phyloP scores from a whole-genome alignment of 2,113 vertebrate genomes.

The Caloenas nicobarica region DNA sequence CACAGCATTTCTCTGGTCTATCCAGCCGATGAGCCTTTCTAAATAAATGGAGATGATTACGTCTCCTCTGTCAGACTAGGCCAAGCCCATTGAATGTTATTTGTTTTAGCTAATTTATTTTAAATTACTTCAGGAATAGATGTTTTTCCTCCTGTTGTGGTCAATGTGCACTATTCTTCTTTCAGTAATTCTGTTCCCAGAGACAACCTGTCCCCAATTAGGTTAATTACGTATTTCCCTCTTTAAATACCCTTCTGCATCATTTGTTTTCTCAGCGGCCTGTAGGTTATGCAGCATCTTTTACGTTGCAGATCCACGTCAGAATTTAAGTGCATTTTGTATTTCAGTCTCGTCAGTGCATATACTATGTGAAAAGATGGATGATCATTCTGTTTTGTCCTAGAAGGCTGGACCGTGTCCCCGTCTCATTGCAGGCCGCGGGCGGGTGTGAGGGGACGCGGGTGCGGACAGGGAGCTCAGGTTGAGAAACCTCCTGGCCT shows the following conservation, averaged over 20 bases:
- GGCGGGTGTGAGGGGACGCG: too few species aligned
- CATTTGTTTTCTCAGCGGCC: neutral
- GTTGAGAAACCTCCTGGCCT: neutral
- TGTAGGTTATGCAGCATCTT: fast-evolving
- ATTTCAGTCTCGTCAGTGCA: neutral
- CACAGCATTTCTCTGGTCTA: neutral
- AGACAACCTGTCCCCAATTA: neutral
- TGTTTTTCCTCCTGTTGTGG: neutral
- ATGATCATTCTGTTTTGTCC: fast-evolving
- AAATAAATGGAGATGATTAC: neutral
- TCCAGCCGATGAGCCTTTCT: neutral
- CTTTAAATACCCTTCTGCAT: neutral
- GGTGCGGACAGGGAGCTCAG: neutral
- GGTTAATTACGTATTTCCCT: neutral
- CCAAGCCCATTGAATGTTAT: neutral
- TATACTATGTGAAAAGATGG: neutral
- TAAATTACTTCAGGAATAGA: neutral
- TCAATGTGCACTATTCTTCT: neutral
- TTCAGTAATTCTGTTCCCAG: neutral
- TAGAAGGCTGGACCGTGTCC: fast-evolving
- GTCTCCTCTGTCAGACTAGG: neutral
- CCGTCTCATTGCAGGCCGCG: too few species aligned
- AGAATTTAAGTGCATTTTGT: neutral
- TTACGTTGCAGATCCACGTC: fast-evolving
- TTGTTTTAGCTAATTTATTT: neutral